Evolutionary conservation across 2,888 invertebrate species (phyloP).

Genomic region (Coecobrya sp.): DNA sequence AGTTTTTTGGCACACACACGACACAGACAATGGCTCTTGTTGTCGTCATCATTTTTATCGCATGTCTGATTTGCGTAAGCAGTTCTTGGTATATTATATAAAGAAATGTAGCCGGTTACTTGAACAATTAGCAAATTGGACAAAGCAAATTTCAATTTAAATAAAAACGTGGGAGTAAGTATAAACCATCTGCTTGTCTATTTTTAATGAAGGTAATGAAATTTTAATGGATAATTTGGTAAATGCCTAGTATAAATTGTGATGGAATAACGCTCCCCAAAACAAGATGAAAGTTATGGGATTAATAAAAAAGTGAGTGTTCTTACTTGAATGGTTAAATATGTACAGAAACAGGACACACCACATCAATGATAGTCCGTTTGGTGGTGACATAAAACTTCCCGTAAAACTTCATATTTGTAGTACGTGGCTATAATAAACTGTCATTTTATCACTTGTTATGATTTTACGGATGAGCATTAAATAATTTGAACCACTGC

Average conservation of each 20-base stretch:
- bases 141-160: too few species aligned
- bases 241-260: not conserved
- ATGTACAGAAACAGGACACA: not conserved
- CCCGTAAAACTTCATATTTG: not conserved
- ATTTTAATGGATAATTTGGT: not conserved
- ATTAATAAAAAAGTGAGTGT: slow-evolving; percentile 10
- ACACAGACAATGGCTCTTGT: not conserved
- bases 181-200: not conserved
- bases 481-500: not conserved
- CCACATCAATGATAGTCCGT: not conserved
- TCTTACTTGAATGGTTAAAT: not conserved
- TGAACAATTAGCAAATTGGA: too few species aligned
- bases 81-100: too few species aligned
- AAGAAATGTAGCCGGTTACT: too few species aligned
- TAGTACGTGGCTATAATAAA: not conserved
- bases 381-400: slow-evolving; percentile 34
- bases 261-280: not conserved
- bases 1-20: too few species aligned
- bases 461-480: not conserved
- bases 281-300: not conserved
- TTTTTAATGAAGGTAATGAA: slow-evolving; percentile 16
- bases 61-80: too few species aligned
- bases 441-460: not conserved
- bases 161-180: not conserved
- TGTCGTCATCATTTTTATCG: not conserved